Base-by-base conservation (phyloP, 2,113 vertebrate species). In the Alces alces region DNA sequence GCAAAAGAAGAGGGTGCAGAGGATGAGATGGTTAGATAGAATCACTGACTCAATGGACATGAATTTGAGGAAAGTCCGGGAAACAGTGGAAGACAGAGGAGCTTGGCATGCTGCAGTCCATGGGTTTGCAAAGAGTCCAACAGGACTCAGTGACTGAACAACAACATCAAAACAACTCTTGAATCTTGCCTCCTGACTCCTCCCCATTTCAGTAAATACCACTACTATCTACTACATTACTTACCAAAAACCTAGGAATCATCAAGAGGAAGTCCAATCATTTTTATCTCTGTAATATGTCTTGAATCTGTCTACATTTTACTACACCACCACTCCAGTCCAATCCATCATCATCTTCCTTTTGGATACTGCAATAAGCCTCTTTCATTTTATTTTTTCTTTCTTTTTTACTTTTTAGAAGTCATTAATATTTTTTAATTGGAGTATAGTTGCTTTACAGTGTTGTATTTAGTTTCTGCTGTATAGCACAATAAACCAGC, bases 261-360 rank as follows among this genome's bases (percentile, higher is more conserved):
- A 90, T 50, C 17, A 28, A 79, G 33, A 93, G n/a, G 87, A 97
- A 50, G 6, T 82, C 28, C 14, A 80, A 23, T 76, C n/a, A 93
- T 91, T 76, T 95, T 6, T 92, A 78, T 79, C 30, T 80, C 45
- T 78, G 57, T 8, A 93, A 11, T 45, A 39, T 43, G 17, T 83
- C 50, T 88, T 96, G 25, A 89, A 95, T 76, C 15, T 79, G 36
- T 58, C 27, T 2, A 36, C 2, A 45, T 54, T 86, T 86, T 89
- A 39, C 23, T 83, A 33, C 64, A 55, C 16, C 15, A 95, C 21
- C 6, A 47, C 10, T 94, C 60, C 92, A 52, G 33, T 86, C 45
- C 54, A 95, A 95, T 15, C 19, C 57, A 89, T 66, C 60, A 92
- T 55, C 43, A 93, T 73, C 45, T 85, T 96, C 76, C 54, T 95